Percentiles rank a stretch among this genome's conserved stretches.
Evolutionary conservation across 2,888 invertebrate species (phyloP).

Genomic region (Chaetogeoica ovagalla): DNA sequence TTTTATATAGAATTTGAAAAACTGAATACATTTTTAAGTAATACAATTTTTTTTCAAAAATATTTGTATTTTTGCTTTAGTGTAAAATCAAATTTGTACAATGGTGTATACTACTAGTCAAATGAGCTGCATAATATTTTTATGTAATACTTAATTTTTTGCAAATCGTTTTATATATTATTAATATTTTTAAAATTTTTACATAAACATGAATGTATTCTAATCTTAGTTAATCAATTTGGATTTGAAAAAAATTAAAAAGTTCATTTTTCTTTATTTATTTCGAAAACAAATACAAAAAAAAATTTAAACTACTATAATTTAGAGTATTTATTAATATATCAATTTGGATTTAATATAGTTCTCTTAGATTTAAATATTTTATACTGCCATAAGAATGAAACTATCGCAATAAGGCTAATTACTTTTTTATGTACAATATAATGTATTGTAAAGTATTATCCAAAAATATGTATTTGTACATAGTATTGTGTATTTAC

Average conservation of each 20-base stretch:
- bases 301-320: too few species aligned
- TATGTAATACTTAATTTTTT: not conserved
- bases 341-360: not conserved
- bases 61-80: not conserved
- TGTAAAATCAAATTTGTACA: slow-evolving; percentile 15
- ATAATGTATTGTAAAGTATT: not conserved
- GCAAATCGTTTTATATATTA: not conserved
- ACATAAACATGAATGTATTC: too few species aligned
- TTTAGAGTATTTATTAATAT: not conserved
- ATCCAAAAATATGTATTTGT: not conserved
- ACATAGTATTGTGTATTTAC: too few species aligned
- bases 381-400: slow-evolving; percentile 19
- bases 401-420: slow-evolving; percentile 20
- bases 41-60: not conserved
- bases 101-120: slow-evolving; percentile 21
- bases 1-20: too few species aligned
- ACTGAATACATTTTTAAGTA: too few species aligned
- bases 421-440: not conserved
- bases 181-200: too few species aligned
- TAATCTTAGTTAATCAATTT: too few species aligned
- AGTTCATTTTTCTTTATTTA: too few species aligned
- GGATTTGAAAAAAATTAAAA: too few species aligned
- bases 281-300: too few species aligned
- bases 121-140: not conserved
- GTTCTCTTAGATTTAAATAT: slow-evolving; percentile 9